Evolutionary conservation across 2,888 invertebrate species (phyloP).

Genomic region (Andrena chrysosceles): DNA sequence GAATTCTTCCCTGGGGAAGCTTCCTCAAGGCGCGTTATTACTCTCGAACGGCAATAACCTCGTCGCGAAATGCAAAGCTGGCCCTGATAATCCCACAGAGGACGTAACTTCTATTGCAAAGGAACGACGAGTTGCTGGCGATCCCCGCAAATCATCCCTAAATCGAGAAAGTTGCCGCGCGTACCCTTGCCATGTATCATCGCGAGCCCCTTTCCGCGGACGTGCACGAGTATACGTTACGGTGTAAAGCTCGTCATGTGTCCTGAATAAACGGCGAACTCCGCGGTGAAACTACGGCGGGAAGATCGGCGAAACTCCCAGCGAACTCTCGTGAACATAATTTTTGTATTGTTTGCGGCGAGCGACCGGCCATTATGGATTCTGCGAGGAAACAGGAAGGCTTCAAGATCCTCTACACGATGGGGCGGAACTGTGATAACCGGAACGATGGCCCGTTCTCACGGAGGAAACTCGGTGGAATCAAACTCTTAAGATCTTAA

Average conservation of each 20-base stretch:
- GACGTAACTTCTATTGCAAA: constrained; percentile 16
- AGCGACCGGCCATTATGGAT: constrained; percentile 73
- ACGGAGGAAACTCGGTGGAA: constrained; percentile 51
- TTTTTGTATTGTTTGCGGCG: constrained; percentile 82
- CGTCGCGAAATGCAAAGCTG: constrained; percentile 56
- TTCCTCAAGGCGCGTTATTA: constrained; percentile 5
- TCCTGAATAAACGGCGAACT: constrained; percentile 77
- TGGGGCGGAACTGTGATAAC: constrained; percentile 75
- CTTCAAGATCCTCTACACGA: constrained; percentile 52
- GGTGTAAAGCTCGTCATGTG: constrained; percentile 75
- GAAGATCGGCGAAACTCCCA: constrained; percentile 80
- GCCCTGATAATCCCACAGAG: not conserved
- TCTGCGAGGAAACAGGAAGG: constrained; percentile 66
- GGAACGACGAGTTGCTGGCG: constrained; percentile 43
- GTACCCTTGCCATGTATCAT: constrained; percentile 63
- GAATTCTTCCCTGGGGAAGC: not conserved
- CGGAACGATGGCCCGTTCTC: constrained; percentile 74
- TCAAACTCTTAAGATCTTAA: constrained; percentile 4
- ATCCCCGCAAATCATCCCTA: constrained; percentile 73
- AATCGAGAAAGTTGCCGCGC: constrained; percentile 78
- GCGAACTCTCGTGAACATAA: constrained; percentile 83
- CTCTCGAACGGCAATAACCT: constrained; percentile 30
- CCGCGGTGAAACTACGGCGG: constrained; percentile 69
- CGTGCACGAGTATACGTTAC: constrained; percentile 30
- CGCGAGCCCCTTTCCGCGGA: constrained; percentile 10